Conservation (phyloP, 2,888 invertebrate species). For the Aphodius granarius region DNA sequence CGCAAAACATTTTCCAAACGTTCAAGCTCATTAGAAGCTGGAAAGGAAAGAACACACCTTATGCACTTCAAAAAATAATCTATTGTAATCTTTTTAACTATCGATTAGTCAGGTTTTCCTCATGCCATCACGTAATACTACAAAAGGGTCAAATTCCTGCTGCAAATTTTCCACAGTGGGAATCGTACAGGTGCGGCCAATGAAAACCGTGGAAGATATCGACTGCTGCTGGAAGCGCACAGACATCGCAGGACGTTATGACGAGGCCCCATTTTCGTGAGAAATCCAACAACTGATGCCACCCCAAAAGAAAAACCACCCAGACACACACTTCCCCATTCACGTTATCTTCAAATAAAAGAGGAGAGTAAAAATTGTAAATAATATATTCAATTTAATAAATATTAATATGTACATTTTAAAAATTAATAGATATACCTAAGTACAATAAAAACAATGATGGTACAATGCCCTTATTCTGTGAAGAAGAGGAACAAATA, state of each 20-base stretch:
- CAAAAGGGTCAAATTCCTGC: constrained; percentile 6
- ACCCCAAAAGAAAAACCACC: not conserved
- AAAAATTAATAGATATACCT: constrained; percentile 1
- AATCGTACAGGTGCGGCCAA: constrained; percentile 26
- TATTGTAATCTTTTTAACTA: not conserved
- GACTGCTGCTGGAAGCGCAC: not conserved
- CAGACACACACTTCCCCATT: not conserved
- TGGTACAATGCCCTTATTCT: not conserved
- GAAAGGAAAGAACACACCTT: no score
- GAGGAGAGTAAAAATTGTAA: not conserved
- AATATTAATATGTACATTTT: not conserved
- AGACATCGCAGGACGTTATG: not conserved
- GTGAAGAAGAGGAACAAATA: no score
- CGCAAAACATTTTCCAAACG: no score
- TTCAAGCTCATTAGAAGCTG: no score
- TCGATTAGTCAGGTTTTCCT: not conserved
- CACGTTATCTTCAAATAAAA: not conserved
- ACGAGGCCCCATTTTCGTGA: constrained; percentile 6
- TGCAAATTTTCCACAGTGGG: constrained; percentile 8
- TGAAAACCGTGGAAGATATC: constrained; percentile 9
- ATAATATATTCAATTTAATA: not conserved
- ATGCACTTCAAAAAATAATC: no score
- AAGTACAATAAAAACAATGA: not conserved
- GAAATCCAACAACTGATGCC: not conserved
- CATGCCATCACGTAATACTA: not conserved